A percentile compares a stretch with the other conserved stretches of the same genome.
Evolutionary conservation across 2,888 invertebrate genomes (phyloP).

Genomic region (Nebria salina): DNA sequence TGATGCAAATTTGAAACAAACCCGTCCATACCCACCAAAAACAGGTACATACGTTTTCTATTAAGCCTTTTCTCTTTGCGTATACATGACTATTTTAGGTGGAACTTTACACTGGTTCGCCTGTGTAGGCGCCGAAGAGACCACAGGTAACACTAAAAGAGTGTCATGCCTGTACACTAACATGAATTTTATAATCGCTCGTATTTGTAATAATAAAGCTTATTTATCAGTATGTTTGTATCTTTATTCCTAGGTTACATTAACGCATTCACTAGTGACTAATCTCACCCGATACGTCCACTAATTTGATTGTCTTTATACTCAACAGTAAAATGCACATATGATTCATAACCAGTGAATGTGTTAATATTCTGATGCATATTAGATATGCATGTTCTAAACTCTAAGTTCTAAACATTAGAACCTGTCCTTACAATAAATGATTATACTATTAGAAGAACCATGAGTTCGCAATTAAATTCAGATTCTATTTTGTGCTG

Average conservation of each 20-base stretch:
- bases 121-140: slow-evolving; percentile 58
- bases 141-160: slow-evolving; percentile 44
- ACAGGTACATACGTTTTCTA: slow-evolving; percentile 50
- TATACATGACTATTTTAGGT: slow-evolving; percentile 51
- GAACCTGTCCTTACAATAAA: too few species aligned
- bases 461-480: too few species aligned
- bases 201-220: slow-evolving; percentile 38
- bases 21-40: slow-evolving; percentile 54
- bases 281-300: too few species aligned
- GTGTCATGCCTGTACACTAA: not conserved
- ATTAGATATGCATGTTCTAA: too few species aligned
- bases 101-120: slow-evolving; percentile 62
- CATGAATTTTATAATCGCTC: slow-evolving; percentile 23
- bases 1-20: slow-evolving; percentile 39
- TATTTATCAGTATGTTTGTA: slow-evolving; percentile 21
- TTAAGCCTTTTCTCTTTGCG: slow-evolving; percentile 8
- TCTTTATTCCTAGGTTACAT: not conserved
- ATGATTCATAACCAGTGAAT: too few species aligned
- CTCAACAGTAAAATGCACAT: too few species aligned
- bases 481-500: too few species aligned
- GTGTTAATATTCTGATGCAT: too few species aligned
- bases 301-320: too few species aligned
- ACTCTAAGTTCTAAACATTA: too few species aligned
- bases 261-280: not conserved
- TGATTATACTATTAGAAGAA: too few species aligned